Base-by-base conservation (phyloP, 2,113 vertebrate species). In the Agapornis roseicollis region DNA sequence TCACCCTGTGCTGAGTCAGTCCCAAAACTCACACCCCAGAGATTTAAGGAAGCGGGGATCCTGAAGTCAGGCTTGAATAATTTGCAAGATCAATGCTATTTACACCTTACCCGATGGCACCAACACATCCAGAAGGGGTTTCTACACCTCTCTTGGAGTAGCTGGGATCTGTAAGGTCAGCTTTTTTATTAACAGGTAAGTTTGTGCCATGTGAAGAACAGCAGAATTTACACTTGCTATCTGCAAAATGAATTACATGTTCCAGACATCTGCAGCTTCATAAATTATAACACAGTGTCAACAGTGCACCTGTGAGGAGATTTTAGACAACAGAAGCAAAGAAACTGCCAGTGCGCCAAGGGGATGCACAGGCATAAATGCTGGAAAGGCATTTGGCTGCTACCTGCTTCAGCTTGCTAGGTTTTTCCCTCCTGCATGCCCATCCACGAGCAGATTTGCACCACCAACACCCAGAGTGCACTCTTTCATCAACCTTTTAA, bases 201-300 rank as follows among this genome's bases (percentile, higher is more conserved):
- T 20, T 53, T 76, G 66, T 81, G 93, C 81, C 92, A 73, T 63
- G 93, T 68, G 70, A 90, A 80, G 46, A 90, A 83, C 87, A 86
- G 95, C 61, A 89, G 65, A 92, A 81, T 86, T 95, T 95, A 83
- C 90, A 95, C 80, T 93, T 93, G 80, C 90, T 88, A 93, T 96
- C 93, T 90, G 47, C 86, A 90, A 95, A 92, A 94, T 56, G 85
- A 88, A 93, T 95, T 92, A 72, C 80, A 58, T 25, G 80, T 94
- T 91, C 92, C 91, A 80, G 90, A 80, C 76, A 89, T 91, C 94
- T 90, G 90, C 31, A 41, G 76, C 91, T 96, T 96, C 94, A 94
- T 90, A 92, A 85, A 95, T 94, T 95, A 92, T 89, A 95, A 76
- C 92, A 22, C 66, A 83, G 87, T 96, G 93, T 94, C 93, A 93